Evolutionary conservation across 2,888 invertebrate species (phyloP), one percentile per base, ranked within the genome.

Genomic region (Geophilus truncorum): DNA sequence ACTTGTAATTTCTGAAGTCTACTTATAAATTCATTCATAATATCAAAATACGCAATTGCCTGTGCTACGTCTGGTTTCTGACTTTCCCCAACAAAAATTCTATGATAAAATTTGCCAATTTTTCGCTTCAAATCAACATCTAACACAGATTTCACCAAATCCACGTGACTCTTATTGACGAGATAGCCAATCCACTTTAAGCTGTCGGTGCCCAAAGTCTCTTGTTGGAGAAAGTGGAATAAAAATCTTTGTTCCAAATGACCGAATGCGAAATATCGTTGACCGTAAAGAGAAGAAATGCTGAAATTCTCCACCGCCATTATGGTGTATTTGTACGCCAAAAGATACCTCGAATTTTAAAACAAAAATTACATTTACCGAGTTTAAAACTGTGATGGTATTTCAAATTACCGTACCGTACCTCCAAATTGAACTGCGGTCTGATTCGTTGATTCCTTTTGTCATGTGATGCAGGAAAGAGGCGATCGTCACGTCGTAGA

Each of bases 1-100:
- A 45, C 23, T 83, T 81, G 82, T 82, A 82, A 62, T 82, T 79
- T 83, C 77, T 2, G 83, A 83, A 36, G 82, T 81, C 78, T 81
- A 80, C 45, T 81, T 21, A 21, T 80, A 15, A 15, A 80, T 57
- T 18, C 82, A 62, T 25, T 82, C 79, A 21, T 81, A 75, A 81
- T 81, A 23, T 21, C 80, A 12, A 6, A 25, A 25, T 62, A 62
- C 9, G 62, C 1, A 25, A 62, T 62, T 23, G 62, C 23, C 25
- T 62, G 25, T 7, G 23, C 7, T 23, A 2, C 15, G 10, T 62
- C 25, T 25, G 62, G 25, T 21, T 57, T 57, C 18, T 18, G 21
- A 7, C 18, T 21, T 21, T 57, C n/a, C 1, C 23, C 23, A 57
- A 18, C 25, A 62, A 62, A 25, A 62, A 62, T 62, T 25, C 23